Percentiles rank a stretch among this genome's conserved stretches.
These are phyloP conservation scores for Gallinago stenura DNA, from an alignment of 2,797 vertebrate genomes.

Conservation along the genomic window DNA sequence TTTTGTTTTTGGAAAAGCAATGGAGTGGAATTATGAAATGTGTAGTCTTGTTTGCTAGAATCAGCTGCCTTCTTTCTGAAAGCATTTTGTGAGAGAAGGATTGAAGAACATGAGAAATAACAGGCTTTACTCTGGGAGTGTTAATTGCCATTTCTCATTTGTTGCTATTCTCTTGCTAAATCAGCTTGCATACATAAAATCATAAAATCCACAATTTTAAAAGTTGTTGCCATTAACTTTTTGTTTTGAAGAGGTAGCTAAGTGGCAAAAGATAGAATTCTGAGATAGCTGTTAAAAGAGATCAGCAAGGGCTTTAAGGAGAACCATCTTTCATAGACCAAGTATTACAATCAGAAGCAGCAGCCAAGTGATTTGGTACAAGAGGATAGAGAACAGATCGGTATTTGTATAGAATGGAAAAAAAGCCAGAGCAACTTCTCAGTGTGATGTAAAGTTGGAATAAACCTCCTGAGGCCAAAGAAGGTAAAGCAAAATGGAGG, in stretches of 20 bases:
- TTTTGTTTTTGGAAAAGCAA: conserved; percentile 67
- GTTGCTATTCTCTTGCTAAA: conserved; percentile 68
- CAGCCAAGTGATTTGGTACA: neutral
- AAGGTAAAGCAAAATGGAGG: neutral
- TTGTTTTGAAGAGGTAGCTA: conserved; percentile 51
- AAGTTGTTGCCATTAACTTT: conserved; percentile 63
- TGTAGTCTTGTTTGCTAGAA: conserved; percentile 61
- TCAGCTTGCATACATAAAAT: conserved; percentile 70
- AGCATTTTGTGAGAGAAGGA: conserved; percentile 49
- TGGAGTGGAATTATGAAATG: conserved; percentile 50
- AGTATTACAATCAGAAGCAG: neutral
- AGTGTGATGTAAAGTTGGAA: neutral
- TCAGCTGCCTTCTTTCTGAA: conserved; percentile 69
- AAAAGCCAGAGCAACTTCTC: neutral
- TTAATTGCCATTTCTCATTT: conserved; percentile 73
- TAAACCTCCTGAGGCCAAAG: neutral
- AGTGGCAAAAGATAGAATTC: conserved; percentile 22
- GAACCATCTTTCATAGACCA: neutral
- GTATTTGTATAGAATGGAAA: neutral
- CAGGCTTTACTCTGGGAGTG: conserved; percentile 46
- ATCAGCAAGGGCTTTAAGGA: neutral
- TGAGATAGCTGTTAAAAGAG: neutral
- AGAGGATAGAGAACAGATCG: neutral
- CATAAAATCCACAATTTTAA: conserved; percentile 49
- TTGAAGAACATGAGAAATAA: conserved; percentile 65